A percentile compares a stretch with the other conserved stretches of the same genome.
These are phyloP conservation scores for Indicator indicator DNA, from an alignment of 2,113 vertebrate species.

Conservation along the genomic window DNA sequence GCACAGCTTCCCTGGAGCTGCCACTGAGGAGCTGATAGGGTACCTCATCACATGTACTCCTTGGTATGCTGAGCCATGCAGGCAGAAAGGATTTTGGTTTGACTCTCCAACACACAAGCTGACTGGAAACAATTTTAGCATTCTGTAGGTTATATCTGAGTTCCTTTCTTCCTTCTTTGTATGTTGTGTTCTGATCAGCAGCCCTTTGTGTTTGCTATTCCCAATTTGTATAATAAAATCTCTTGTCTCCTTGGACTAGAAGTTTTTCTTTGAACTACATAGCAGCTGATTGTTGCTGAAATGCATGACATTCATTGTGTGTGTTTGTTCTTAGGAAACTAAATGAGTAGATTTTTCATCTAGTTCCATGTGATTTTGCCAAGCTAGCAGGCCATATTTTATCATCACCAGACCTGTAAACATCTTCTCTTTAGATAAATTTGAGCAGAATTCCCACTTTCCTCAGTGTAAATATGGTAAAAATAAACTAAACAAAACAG, in stretches of 20 bases:
- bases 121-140: background rate
- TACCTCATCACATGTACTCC: background rate
- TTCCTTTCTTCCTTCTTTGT: background rate
- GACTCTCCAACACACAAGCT: background rate
- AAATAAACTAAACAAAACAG: too few relatives aligned
- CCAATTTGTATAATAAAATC: slow-evolving; percentile 54
- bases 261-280: slow-evolving; percentile 28
- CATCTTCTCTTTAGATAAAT: background rate
- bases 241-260: slow-evolving; percentile 41
- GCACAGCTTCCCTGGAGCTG: background rate
- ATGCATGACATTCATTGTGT: slow-evolving; percentile 13
- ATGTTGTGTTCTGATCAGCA: background rate
- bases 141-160: slow-evolving; percentile 6
- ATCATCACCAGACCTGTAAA: background rate
- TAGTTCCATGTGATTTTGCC: background rate
- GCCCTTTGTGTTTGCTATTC: slow-evolving; percentile 35
- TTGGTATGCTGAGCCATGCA: accelerated
- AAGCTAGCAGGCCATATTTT: slow-evolving; percentile 32
- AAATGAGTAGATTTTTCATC: slow-evolving; percentile 45
- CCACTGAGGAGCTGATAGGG: background rate
- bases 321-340: slow-evolving; percentile 43
- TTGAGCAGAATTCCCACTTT: background rate
- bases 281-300: background rate
- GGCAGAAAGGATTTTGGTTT: background rate
- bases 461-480: background rate